Evolutionary conservation across 2,888 invertebrate genomes (phyloP).

Genomic region (Unio delphinus): DNA sequence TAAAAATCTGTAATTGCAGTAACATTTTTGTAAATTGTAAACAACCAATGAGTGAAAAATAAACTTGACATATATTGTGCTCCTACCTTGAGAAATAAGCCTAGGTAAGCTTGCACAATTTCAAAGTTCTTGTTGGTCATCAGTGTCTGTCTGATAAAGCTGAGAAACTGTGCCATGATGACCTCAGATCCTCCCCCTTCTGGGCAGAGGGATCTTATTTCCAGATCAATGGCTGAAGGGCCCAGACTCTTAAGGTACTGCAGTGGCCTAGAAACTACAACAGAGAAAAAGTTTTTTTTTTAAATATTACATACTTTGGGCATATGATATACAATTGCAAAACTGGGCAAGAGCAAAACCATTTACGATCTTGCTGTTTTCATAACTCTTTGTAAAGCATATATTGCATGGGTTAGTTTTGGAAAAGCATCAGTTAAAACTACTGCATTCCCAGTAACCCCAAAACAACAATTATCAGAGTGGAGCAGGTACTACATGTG

Average conservation of each 20-base stretch:
- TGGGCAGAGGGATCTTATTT: conserved; percentile 85
- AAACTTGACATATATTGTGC: background rate
- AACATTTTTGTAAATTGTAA: background rate
- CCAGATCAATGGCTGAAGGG: conserved; percentile 89
- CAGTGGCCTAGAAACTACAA: conserved; percentile 74
- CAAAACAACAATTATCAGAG: too few relatives aligned
- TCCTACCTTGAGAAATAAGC: conserved; percentile 84
- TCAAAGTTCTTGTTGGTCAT: conserved; percentile 88
- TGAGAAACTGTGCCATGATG: conserved; percentile 85
- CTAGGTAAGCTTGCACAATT: conserved; percentile 89
- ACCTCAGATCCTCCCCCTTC: conserved; percentile 81
- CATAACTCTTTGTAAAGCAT: background rate
- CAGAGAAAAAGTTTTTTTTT: background rate
- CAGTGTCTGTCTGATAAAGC: conserved; percentile 81
- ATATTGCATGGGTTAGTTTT: too few relatives aligned
- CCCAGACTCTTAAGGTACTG: conserved; percentile 81
- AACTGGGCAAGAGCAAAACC: too few relatives aligned
- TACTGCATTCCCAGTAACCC: too few relatives aligned
- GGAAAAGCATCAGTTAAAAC: too few relatives aligned
- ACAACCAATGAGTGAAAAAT: background rate
- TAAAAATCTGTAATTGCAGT: background rate
- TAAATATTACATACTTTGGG: background rate
- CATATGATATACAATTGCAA: background rate
- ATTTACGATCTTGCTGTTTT: too few relatives aligned
- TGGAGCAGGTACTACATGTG: too few relatives aligned